Conservation (phyloP, 92 coral and sea anemone species). For the Ricordea florida region DNA sequence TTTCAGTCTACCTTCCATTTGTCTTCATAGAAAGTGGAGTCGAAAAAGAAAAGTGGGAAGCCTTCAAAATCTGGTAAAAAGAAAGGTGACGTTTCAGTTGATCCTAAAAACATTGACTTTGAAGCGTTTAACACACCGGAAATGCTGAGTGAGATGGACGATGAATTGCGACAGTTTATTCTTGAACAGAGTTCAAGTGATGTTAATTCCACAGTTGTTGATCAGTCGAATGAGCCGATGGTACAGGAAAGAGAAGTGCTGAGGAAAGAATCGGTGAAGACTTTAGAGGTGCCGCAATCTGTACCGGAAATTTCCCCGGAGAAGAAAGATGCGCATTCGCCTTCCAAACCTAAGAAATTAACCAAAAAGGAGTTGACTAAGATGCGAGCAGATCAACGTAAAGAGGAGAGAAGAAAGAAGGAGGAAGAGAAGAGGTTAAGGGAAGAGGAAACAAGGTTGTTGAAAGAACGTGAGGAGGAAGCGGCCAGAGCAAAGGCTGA, state of each 20-base stretch:
- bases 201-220: slow-evolving; percentile 10
- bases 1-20: not conserved
- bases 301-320: slow-evolving; percentile 50
- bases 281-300: slow-evolving; percentile 54
- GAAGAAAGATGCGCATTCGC: slow-evolving; percentile 80
- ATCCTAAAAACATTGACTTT: slow-evolving; percentile 81
- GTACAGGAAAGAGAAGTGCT: slow-evolving; percentile 11
- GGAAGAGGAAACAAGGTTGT: slow-evolving; percentile 74
- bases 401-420: slow-evolving; percentile 67
- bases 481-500: slow-evolving; percentile 67
- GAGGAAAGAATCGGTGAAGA: slow-evolving; percentile 25
- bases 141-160: slow-evolving; percentile 86
- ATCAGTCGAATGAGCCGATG: not conserved
- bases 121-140: slow-evolving; percentile 84
- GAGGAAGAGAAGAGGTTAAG: slow-evolving; percentile 77
- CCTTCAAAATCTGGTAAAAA: slow-evolving; percentile 53
- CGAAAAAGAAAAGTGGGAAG: slow-evolving; percentile 54
- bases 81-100: slow-evolving; percentile 52
- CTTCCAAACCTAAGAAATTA: slow-evolving; percentile 82
- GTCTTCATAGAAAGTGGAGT: slow-evolving; percentile 24
- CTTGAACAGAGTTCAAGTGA: slow-evolving; percentile 57
- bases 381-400: slow-evolving; percentile 68
- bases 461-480: slow-evolving; percentile 83
- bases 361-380: slow-evolving; percentile 81
- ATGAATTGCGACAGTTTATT: slow-evolving; percentile 73